A percentile compares a stretch with the other conserved stretches of the same genome.
Evolutionary conservation across 1,140 invertebrate species (phyloP).

Genomic region (Helicorthomorpha holstii): DNA sequence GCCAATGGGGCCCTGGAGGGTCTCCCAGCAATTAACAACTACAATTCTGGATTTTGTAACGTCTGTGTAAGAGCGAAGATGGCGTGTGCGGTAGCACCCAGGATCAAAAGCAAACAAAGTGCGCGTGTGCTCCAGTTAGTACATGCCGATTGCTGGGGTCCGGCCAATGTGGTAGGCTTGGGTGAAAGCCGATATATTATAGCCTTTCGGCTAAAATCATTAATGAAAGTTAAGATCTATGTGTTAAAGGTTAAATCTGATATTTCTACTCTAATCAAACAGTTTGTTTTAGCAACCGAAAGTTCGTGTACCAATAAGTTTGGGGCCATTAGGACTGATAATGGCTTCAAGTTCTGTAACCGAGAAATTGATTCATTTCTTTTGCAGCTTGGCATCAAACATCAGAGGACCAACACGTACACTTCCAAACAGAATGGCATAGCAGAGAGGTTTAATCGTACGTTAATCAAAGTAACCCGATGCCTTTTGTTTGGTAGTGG

Average conservation of each 20-base stretch:
- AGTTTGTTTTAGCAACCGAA: not conserved
- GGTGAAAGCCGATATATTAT: not conserved
- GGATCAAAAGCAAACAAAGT: not conserved
- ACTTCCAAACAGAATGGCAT: slow-evolving; percentile 4
- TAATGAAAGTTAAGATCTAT: not conserved
- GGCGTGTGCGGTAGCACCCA: not conserved
- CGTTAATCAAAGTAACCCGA: slow-evolving; percentile 8
- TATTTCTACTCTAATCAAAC: not conserved
- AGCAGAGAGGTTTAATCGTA: slow-evolving; percentile 6
- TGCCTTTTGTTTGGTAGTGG: not conserved
- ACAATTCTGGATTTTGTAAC: not conserved
- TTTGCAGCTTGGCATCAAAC: slow-evolving; percentile 1
- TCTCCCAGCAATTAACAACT: not conserved
- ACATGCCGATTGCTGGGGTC: not conserved
- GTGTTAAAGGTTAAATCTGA: not conserved
- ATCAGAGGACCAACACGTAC: not conserved
- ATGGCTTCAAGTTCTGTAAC: slow-evolving; percentile 8
- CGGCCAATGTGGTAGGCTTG: not conserved
- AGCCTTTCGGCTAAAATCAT: not conserved
- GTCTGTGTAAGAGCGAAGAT: not conserved
- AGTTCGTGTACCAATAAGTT: not conserved
- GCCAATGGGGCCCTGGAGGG: not conserved
- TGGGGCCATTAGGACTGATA: slow-evolving; percentile 5
- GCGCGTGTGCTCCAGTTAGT: not conserved
- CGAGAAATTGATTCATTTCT: slow-evolving; percentile 1